Evolutionary conservation across 1,140 invertebrate genomes (phyloP).

Genomic region (Orchestia grillus): DNA sequence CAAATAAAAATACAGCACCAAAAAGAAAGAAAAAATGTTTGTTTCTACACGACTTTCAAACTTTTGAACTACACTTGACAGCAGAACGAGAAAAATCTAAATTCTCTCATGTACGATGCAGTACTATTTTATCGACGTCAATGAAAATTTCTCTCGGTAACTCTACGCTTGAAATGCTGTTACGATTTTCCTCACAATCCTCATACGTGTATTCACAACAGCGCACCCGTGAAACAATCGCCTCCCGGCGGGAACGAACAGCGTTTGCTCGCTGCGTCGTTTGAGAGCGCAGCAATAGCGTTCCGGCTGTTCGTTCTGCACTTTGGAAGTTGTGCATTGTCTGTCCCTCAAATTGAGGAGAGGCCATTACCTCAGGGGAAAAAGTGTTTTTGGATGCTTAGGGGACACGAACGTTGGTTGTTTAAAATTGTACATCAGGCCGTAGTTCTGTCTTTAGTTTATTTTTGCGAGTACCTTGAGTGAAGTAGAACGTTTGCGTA

Average conservation of each 20-base stretch:
- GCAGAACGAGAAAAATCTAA: too few relatives aligned
- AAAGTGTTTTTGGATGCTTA: not conserved
- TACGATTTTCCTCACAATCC: not conserved
- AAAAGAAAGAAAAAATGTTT: too few relatives aligned
- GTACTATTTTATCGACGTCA: too few relatives aligned
- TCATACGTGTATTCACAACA: not conserved
- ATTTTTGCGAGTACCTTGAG: not conserved
- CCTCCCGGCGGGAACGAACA: not conserved
- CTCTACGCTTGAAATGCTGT: too few relatives aligned
- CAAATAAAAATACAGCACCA: too few relatives aligned
- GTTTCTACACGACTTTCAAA: too few relatives aligned
- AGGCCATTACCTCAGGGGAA: not conserved
- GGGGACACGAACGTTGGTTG: not conserved
- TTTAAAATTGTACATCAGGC: not conserved
- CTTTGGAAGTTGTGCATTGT: not conserved
- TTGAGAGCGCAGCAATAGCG: not conserved
- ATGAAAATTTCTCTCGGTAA: too few relatives aligned
- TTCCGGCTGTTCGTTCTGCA: not conserved
- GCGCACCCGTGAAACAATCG: not conserved
- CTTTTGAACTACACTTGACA: too few relatives aligned
- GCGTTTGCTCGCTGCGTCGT: not conserved
- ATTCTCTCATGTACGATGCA: too few relatives aligned
- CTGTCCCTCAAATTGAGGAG: not conserved
- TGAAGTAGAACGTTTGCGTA: too few relatives aligned
- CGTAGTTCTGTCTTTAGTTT: not conserved